Evolutionary conservation across 2,113 vertebrate species (phyloP).

Genomic region (Gila orcuttii): DNA sequence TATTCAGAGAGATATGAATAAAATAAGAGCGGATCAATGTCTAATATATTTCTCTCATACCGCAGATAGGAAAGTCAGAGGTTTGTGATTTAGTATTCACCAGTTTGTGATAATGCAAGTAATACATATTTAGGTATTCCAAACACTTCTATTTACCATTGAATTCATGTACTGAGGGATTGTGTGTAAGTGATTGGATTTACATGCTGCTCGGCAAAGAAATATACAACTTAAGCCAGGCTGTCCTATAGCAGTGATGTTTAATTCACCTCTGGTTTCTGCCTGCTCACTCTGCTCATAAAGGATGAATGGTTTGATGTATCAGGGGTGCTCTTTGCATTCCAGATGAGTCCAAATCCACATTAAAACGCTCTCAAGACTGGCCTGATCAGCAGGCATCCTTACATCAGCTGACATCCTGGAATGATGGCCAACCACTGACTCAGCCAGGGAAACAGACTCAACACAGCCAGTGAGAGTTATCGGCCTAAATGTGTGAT

Average conservation of each 20-base stretch:
- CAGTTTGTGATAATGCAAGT: not conserved
- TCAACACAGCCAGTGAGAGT: not conserved
- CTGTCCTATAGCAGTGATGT: conserved; percentile 40
- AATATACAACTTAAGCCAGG: not conserved
- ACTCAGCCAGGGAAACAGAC: conserved; percentile 24
- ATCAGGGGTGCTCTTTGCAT: conserved; percentile 47
- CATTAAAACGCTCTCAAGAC: conserved; percentile 53
- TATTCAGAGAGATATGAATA: conserved; percentile 14
- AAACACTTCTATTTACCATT: conserved; percentile 23
- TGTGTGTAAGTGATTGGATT: not conserved
- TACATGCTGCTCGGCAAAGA: not conserved
- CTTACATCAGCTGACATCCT: conserved; percentile 11
- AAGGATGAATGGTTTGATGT: conserved; percentile 63
- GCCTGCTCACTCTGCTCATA: conserved; percentile 56
- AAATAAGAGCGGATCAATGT: not conserved
- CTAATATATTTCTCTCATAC: not conserved
- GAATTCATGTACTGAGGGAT: not conserved
- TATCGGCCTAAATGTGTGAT: not conserved
- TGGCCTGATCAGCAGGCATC: not conserved
- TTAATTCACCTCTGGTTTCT: conserved; percentile 55
- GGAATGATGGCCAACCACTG: conserved; percentile 22
- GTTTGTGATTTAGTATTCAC: not conserved
- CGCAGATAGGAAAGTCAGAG: not conserved
- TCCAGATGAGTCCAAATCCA: conserved; percentile 47
- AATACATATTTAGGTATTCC: conserved; percentile 1